These are phyloP conservation scores for Drosophila rubida DNA, from an alignment of 2,888 invertebrate genomes.

Conservation along the genomic window DNA sequence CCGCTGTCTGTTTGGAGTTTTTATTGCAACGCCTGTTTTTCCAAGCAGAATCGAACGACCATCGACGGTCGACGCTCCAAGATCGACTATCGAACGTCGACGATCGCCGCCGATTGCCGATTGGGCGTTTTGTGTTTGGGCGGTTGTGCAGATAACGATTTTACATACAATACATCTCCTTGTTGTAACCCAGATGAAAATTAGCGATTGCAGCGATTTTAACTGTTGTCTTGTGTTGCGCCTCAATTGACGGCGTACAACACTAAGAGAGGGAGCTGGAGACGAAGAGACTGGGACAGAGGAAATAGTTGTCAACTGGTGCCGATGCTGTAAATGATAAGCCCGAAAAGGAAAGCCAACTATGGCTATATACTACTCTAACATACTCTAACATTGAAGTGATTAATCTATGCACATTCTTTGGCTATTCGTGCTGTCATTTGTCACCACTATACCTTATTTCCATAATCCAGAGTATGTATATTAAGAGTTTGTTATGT, in stretches of 20 bases:
- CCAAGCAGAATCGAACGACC: slow-evolving; percentile 38
- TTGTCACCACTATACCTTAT: slow-evolving; percentile 81
- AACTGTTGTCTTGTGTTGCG: slow-evolving; percentile 38
- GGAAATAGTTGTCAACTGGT: slow-evolving; percentile 62
- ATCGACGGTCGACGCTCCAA: slow-evolving; percentile 16
- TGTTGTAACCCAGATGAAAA: slow-evolving; percentile 66
- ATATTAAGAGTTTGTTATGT: slow-evolving; percentile 84
- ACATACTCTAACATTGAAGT: neutral
- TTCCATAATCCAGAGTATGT: slow-evolving; percentile 85
- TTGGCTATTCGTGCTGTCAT: neutral
- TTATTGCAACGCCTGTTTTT: slow-evolving; percentile 55
- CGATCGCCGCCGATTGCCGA: slow-evolving; percentile 12
- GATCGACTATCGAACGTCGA: neutral
- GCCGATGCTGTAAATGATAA: slow-evolving; percentile 39
- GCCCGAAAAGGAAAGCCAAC: neutral
- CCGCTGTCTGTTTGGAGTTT: slow-evolving; percentile 33
- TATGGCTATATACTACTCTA: neutral
- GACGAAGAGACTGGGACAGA: slow-evolving; percentile 16
- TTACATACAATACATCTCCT: slow-evolving; percentile 72
- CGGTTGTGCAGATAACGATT: slow-evolving; percentile 69
- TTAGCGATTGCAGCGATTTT: slow-evolving; percentile 67
- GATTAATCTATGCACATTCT: neutral
- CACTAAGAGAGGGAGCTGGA: neutral
- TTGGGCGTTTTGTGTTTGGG: slow-evolving; percentile 77
- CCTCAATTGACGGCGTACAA: neutral